Evolutionary conservation across 2,888 invertebrate species (phyloP).

Genomic region (Noctua fimbriata): DNA sequence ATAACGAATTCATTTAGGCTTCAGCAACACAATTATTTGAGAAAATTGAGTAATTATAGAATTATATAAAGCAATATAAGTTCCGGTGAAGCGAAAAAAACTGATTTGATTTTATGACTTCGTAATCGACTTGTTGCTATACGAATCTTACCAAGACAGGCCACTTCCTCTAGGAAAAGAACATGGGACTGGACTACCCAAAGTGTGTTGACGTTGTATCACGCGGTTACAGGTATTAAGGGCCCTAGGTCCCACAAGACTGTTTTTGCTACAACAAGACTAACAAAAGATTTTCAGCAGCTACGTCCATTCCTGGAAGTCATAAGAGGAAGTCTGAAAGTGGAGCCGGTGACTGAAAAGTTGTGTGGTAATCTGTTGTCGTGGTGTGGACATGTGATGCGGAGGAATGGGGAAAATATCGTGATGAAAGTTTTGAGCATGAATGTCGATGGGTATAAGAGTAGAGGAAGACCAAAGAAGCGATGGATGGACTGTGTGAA

Average conservation of each 20-base stretch:
- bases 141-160: background rate
- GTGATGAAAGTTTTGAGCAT: too few relatives aligned
- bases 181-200: background rate
- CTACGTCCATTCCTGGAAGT: background rate
- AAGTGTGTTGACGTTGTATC: background rate
- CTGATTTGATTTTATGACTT: background rate
- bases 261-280: background rate
- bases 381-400: too few relatives aligned
- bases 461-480: too few relatives aligned
- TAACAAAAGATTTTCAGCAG: background rate
- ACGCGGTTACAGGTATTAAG: background rate
- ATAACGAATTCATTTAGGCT: conserved; percentile 33
- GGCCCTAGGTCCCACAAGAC: background rate
- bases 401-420: too few relatives aligned
- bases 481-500: too few relatives aligned
- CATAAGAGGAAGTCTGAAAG: too few relatives aligned
- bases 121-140: conserved; percentile 8
- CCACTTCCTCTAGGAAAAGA: background rate
- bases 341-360: too few relatives aligned
- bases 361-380: too few relatives aligned
- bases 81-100: conserved; percentile 4
- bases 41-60: conserved; percentile 40
- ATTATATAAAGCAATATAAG: conserved; percentile 48
- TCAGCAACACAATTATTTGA: conserved; percentile 32
- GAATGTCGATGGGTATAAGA: too few relatives aligned